A percentile compares a stretch with the other conserved stretches of the same genome.
Conservation (phyloP, 2,113 vertebrate species). For the Salminus brasiliensis region DNA sequence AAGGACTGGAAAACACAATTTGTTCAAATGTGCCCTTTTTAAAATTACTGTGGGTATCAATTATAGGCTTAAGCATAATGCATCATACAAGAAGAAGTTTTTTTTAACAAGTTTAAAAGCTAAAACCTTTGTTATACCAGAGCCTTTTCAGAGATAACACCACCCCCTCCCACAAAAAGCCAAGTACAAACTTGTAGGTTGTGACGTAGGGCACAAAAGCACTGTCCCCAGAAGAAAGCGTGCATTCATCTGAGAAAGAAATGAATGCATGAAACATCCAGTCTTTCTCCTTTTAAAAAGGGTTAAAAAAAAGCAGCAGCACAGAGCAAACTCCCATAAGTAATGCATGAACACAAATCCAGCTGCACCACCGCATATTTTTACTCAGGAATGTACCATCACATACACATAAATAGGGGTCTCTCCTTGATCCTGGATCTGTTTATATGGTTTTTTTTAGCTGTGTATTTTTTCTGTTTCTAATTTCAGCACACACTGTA, state of each 20-base stretch:
- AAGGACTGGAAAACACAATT: too few species aligned
- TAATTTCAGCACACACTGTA: too few species aligned
- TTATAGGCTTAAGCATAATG: too few species aligned
- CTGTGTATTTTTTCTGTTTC: too few species aligned
- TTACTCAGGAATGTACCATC: conserved; percentile 67
- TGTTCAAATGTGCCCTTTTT: too few species aligned
- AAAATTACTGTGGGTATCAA: too few species aligned
- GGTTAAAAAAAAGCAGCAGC: conserved; percentile 56
- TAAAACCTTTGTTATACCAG: not conserved
- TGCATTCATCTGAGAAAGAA: conserved; percentile 29
- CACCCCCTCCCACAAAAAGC: not conserved
- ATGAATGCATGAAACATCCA: not conserved
- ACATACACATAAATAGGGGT: conserved; percentile 9
- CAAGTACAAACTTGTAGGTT: not conserved
- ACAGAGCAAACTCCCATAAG: conserved; percentile 62
- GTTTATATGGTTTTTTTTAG: not conserved
- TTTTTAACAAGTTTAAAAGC: not conserved
- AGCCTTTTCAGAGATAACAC: not conserved
- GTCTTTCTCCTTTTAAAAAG: conserved; percentile 24
- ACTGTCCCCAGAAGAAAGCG: not conserved
- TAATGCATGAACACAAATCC: conserved; percentile 73
- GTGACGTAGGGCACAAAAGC: not conserved
- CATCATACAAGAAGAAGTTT: too few species aligned
- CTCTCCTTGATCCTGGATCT: not conserved
- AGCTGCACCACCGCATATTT: conserved; percentile 71